These are phyloP conservation scores for Malurus elegans DNA, from an alignment of 2,113 vertebrate genomes.

Conservation along the genomic window DNA sequence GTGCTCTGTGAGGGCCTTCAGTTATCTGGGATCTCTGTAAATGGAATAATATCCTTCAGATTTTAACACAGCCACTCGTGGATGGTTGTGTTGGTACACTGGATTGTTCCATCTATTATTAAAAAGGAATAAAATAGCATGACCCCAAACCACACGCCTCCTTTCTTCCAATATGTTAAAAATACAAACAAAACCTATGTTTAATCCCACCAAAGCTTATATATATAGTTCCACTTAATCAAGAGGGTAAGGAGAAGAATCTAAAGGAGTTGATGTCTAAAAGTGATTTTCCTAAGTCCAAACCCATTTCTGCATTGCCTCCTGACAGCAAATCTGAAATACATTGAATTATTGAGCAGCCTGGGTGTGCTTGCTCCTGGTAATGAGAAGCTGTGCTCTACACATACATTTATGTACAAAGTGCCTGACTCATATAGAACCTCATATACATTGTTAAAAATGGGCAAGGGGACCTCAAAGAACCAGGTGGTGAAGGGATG, in stretches of 20 bases:
- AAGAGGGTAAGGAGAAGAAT: neutral
- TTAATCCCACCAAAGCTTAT: neutral
- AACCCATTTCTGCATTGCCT: neutral
- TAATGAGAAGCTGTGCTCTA: neutral
- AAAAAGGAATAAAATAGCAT: neutral
- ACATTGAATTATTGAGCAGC: neutral
- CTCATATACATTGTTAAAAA: neutral
- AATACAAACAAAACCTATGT: neutral
- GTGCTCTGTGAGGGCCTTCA: neutral
- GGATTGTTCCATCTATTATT: neutral
- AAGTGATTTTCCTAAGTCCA: neutral
- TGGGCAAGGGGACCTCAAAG: accelerated
- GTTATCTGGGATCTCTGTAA: neutral
- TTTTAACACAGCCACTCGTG: neutral
- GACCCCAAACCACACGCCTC: neutral
- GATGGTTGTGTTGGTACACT: neutral
- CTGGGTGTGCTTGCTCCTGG: neutral
- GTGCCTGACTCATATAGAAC: neutral
- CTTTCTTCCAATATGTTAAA: neutral
- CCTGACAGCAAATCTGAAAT: neutral
- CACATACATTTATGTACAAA: neutral
- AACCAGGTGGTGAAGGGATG: neutral
- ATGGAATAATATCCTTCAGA: neutral
- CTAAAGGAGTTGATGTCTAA: neutral
- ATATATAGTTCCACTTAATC: neutral